Evolutionary conservation across 1,140 invertebrate species (phyloP).

Genomic region (Vanessa atalanta): DNA sequence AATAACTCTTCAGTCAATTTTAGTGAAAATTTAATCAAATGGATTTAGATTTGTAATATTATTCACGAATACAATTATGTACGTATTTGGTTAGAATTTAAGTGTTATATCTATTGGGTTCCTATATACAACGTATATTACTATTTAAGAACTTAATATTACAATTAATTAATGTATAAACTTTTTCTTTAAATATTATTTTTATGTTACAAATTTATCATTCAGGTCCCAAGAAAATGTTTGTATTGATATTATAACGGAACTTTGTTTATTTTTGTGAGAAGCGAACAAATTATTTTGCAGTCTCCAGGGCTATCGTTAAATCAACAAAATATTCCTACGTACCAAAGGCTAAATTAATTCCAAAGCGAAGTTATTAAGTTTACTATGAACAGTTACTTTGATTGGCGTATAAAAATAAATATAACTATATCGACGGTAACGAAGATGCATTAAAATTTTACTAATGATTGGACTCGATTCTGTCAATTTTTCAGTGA

Average conservation of each 20-base stretch:
- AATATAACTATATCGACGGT: not conserved
- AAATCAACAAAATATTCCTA: slow-evolving; percentile 23
- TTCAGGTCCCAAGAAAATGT: not conserved
- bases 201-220: not conserved
- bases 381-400: slow-evolving; percentile 20
- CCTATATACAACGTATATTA: no score
- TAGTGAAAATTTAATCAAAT: no score
- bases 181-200: not conserved
- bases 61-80: no score
- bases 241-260: not conserved
- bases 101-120: no score
- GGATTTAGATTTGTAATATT: no score
- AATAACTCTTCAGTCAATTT: no score
- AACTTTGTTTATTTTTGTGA: slow-evolving; percentile 4
- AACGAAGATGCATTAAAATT: not conserved
- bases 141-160: no score
- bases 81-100: no score
- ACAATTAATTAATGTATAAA: no score
- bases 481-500: no score
- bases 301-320: slow-evolving; percentile 22
- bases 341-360: slow-evolving; percentile 31
- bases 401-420: slow-evolving; percentile 21
- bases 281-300: slow-evolving; percentile 15
- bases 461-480: no score
- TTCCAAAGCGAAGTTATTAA: slow-evolving; percentile 25